Base-by-base conservation (phyloP, 2,797 vertebrate species). In the Danio albolineatus region DNA sequence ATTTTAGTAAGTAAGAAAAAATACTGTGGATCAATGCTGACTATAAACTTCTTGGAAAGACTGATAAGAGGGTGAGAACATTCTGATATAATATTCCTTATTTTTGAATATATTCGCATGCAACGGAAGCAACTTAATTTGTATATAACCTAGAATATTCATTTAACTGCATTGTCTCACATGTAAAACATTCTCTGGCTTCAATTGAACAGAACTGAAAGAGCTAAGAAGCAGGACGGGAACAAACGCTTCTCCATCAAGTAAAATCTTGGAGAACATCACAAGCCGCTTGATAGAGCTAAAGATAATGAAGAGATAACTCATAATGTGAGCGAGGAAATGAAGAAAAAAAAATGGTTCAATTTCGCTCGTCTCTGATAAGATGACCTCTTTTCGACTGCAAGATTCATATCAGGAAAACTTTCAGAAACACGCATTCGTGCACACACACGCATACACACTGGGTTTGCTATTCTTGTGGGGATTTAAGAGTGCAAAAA, bases 251-350 rank as follows among this genome's bases (percentile, higher is more conserved):
- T 49, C 49, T 71, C 53, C 2, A 16, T 57, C 54, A 38, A 48
- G 43, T 17, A 48, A 46, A 60, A 59, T 46, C 43, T 59, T n/a
- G 19, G 17, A 72, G 39, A 57, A 53, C 60, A 76, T 76, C 61
- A 53, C 48, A 76, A 56, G 74, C 61, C 54, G 48, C 60, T 76
- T 53, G 74, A 66, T 53, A 16, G 60, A 66, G 53, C 19, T 60
- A 38, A 73, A 73, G 71, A 73, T 73, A 73, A 72, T 38, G 9
- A 60, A 48, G 71, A 60, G 71, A 73, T 73, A 59, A 57, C 14
- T 73, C 14, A 70, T 53, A 60, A 73, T 48, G 90, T 79, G 86
- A 90, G 90, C 86, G 90, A 89, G 91, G 92, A 90, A 93, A 92
- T 85, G 90, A 87, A 90, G 51, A 57, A 16, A 43, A 57, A 49